Evolutionary conservation across 1,140 invertebrate genomes (phyloP).

Genomic region (Parasteatoda tepidariorum): DNA sequence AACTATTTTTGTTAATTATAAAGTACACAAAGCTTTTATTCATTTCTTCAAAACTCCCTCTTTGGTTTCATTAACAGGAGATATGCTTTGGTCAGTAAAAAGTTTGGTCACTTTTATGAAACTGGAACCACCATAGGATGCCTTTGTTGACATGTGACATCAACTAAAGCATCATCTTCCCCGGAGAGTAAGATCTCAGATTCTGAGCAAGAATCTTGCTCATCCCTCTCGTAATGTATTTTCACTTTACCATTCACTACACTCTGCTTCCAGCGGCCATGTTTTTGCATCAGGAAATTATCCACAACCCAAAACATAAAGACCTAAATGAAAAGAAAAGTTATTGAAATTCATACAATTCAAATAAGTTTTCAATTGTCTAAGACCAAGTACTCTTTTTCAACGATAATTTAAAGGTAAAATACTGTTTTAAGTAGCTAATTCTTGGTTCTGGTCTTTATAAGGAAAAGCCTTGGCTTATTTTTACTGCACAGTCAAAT

Average conservation of each 20-base stretch:
- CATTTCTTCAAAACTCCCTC: no score
- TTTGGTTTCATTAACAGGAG: slow-evolving; percentile 29
- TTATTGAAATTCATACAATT: no score
- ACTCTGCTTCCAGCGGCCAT: slow-evolving; percentile 65
- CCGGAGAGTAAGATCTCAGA: slow-evolving; percentile 71
- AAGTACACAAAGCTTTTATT: no score
- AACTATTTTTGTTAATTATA: no score
- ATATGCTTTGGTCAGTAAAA: slow-evolving; percentile 45
- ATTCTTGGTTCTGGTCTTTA: no score
- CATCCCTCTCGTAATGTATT: slow-evolving; percentile 71
- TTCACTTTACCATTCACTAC: slow-evolving; percentile 68
- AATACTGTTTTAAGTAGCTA: no score
- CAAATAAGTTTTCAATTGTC: no score
- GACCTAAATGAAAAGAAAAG: slow-evolving; percentile 73
- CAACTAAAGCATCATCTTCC: slow-evolving; percentile 68
- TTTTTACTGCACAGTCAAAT: no score
- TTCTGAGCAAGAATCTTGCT: slow-evolving; percentile 70
- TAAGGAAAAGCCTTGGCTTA: no score
- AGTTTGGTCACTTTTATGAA: slow-evolving; percentile 14
- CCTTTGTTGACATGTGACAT: slow-evolving; percentile 52
- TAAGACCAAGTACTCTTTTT: no score
- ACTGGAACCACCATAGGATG: slow-evolving; percentile 51
- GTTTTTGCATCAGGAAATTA: slow-evolving; percentile 79
- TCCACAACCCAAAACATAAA: slow-evolving; percentile 88
- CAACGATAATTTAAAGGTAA: no score